Percentiles rank a stretch among this genome's conserved stretches.
phyloP scores from a whole-genome alignment of 2,797 vertebrate genomes.

The Spondyliosoma cantharus region DNA sequence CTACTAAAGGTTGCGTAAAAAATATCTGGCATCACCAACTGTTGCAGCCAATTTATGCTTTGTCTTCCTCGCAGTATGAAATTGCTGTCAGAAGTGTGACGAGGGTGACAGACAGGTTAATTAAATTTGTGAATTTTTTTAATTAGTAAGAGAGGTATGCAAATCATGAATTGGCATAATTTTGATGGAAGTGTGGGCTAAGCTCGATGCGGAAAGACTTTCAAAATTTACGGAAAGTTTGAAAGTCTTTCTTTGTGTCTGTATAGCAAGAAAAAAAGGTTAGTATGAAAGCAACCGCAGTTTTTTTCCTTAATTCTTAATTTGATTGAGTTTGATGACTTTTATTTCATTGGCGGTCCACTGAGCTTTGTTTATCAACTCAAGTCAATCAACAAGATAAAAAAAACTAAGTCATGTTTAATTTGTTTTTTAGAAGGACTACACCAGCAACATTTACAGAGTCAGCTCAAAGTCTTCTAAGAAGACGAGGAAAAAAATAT shows the following conservation, averaged over 20 bases:
- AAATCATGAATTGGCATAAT: slow-evolving; percentile 62
- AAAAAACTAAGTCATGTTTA: background rate
- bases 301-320: background rate
- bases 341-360: too few relatives aligned
- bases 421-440: background rate
- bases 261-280: background rate
- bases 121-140: slow-evolving; percentile 64
- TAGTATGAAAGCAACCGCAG: background rate
- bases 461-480: background rate
- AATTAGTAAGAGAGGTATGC: slow-evolving; percentile 62
- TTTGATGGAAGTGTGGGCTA: slow-evolving; percentile 18
- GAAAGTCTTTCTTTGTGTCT: background rate
- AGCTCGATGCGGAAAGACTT: slow-evolving; percentile 20
- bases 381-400: background rate
- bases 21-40: slow-evolving; percentile 48
- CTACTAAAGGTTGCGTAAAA: slow-evolving; percentile 63
- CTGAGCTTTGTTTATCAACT: background rate
- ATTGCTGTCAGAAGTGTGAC: slow-evolving; percentile 54
- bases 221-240: background rate
- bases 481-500: background rate
- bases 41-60: slow-evolving; percentile 67
- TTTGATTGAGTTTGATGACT: too few relatives aligned
- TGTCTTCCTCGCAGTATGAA: slow-evolving; percentile 59
- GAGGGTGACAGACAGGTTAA: slow-evolving; percentile 71
- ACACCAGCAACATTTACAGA: background rate